These are phyloP conservation scores for Baccha elongata DNA, from an alignment of 2,888 invertebrate genomes.

Conservation along the genomic window DNA sequence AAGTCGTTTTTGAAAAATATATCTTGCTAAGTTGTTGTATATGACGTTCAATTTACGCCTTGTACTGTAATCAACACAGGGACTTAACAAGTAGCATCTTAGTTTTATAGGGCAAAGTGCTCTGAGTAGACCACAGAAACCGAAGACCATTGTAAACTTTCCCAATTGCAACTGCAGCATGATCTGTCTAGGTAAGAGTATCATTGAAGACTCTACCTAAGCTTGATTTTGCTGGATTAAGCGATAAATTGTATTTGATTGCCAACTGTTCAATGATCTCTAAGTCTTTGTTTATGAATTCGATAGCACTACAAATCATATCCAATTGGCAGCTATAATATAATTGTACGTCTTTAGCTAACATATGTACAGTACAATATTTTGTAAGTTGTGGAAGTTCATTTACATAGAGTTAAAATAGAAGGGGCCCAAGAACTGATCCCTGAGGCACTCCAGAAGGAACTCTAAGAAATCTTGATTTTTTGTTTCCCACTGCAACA, in stretches of 20 bases:
- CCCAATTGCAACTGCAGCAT: no score
- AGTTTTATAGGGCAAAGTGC: neutral
- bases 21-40: conserved; percentile 27
- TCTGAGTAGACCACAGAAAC: neutral
- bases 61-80: neutral
- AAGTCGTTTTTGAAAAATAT: neutral
- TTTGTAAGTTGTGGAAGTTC: no score
- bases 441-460: no score
- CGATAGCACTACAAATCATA: no score
- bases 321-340: neutral
- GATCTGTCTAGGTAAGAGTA: no score
- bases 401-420: no score
- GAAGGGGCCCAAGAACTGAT: no score
- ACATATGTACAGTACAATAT: no score
- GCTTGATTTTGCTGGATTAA: no score
- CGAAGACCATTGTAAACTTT: no score
- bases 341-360: conserved; percentile 5
- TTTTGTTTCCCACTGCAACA: neutral
- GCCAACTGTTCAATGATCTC: neutral
- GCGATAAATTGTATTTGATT: conserved; percentile 2
- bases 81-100: neutral
- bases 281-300: neutral
- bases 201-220: no score
- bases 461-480: no score
- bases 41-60: conserved; percentile 10